Base-by-base conservation (phyloP, 1,140 invertebrate species). In the Dendrolimus punctatus region DNA sequence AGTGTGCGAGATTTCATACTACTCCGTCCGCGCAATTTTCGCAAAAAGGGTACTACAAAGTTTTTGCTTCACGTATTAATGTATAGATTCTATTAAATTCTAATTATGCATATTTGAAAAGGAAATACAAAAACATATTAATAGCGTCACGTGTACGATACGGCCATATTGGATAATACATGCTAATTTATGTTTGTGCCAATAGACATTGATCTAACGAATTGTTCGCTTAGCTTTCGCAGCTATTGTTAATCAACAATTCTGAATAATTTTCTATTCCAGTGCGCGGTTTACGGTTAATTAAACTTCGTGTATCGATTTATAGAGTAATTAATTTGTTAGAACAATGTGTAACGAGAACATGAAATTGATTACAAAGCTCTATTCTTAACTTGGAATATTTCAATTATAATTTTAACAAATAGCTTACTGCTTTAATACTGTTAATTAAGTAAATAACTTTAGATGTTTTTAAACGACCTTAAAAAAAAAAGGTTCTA, bases 81-180 rank as follows among this genome's bases (percentile, higher is more conserved):
- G 3, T 23, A 23, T 23, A 23, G 23, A 23, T 23, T 23, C 23
- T 23, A 23, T 23, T 23, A 1, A 23, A 23, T 23, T 45, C 43
- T 6, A 45, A n/a, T 9, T 45, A n/a, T 8, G 5, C 41, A n/a
- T 45, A 46, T n/a, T 4, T 46, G 6, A 46, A 46, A 46, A 37
- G 38, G 45, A 36, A 46, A 37, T 1, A 46, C 4, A 38, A 9
- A 39, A 50, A 39, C 7, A 39, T 41, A 41, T 23, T 10, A 39
- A 23, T 39, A 41, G 37, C 9, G 9, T 23, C 40, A 40, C 23
- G 39, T 41, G 42, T 50, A 41, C 40, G 42, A 10, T 40, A 8
- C 46, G 42, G 39, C 37, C 41, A 9, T 70, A 71, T 75, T 66
- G 64, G 68, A 76, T 78, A 78, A 78, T 73, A 60, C 66, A 58